These are phyloP conservation scores for Oryzias sinensis DNA, from an alignment of 2,797 vertebrate species.

Conservation along the genomic window DNA sequence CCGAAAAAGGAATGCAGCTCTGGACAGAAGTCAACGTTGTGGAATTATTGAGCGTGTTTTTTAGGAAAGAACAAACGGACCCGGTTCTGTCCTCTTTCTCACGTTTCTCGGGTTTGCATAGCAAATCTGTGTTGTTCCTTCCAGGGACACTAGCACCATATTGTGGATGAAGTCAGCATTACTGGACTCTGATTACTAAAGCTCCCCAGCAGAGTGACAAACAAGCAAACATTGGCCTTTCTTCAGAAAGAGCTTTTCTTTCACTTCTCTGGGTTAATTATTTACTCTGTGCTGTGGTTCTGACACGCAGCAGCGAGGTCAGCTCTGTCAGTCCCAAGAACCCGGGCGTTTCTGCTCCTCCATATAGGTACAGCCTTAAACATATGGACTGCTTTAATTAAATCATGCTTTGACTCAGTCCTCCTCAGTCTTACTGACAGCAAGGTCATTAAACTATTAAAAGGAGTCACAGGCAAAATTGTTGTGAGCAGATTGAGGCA, in stretches of 20 bases:
- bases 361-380: constrained; percentile 66
- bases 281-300: constrained; percentile 66
- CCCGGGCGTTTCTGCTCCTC: constrained; percentile 57
- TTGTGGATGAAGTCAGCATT: constrained; percentile 73
- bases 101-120: constrained; percentile 32
- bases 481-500: constrained; percentile 78
- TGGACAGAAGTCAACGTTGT: too few species aligned
- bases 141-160: constrained; percentile 74
- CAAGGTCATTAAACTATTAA: constrained; percentile 84
- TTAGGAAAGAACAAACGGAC: too few species aligned
- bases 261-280: constrained; percentile 55
- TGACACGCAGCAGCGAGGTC: constrained; percentile 69
- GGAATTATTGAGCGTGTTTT: too few species aligned
- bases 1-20: too few species aligned
- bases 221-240: constrained; percentile 24
- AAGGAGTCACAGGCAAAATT: constrained; percentile 76
- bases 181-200: constrained; percentile 56
- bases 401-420: constrained; percentile 79
- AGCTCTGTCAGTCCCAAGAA: constrained; percentile 50
- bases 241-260: constrained; percentile 47
- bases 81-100: constrained; percentile 3
- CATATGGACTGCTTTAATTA: constrained; percentile 80
- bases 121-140: constrained; percentile 33
- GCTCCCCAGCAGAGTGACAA: constrained; percentile 33
- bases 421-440: constrained; percentile 79